Conservation (phyloP, 2,113 vertebrate species). For the Ciconia stormi region DNA sequence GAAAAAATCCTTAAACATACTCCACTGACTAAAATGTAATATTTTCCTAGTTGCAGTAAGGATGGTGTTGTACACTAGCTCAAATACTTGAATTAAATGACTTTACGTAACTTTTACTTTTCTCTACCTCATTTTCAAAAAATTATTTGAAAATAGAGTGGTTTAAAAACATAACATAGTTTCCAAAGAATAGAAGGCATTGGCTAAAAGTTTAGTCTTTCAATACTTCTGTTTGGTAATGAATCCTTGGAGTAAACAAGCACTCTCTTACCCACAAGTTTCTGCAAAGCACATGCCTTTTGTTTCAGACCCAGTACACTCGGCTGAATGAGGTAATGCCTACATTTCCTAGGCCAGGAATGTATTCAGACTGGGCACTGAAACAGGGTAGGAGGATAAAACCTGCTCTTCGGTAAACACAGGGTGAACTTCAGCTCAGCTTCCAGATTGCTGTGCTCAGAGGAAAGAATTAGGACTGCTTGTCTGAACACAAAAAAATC, state of each 20-base stretch:
- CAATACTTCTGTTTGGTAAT: neutral
- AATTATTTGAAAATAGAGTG: neutral
- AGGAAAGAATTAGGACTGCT: neutral
- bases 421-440: constrained; percentile 5
- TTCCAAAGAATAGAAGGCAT: neutral
- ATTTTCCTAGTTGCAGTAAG: neutral
- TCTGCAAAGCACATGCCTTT: constrained; percentile 23
- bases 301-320: neutral
- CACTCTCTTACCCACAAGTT: neutral
- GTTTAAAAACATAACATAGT: neutral
- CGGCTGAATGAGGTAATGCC: constrained; percentile 10
- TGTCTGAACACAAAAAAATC: neutral
- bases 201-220: neutral
- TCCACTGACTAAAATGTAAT: neutral
- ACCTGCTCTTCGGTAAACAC: constrained; percentile 29
- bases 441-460: neutral
- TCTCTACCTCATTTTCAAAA: neutral
- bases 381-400: neutral
- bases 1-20: neutral
- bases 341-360: constrained; percentile 8
- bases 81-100: neutral
- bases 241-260: constrained; percentile 23
- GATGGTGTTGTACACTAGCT: neutral
- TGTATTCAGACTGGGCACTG: neutral
- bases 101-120: neutral